Percentiles rank a stretch among this genome's conserved stretches.
Conservation (phyloP, 2,113 vertebrate genomes). For the Rhinichthys klamathensis region DNA sequence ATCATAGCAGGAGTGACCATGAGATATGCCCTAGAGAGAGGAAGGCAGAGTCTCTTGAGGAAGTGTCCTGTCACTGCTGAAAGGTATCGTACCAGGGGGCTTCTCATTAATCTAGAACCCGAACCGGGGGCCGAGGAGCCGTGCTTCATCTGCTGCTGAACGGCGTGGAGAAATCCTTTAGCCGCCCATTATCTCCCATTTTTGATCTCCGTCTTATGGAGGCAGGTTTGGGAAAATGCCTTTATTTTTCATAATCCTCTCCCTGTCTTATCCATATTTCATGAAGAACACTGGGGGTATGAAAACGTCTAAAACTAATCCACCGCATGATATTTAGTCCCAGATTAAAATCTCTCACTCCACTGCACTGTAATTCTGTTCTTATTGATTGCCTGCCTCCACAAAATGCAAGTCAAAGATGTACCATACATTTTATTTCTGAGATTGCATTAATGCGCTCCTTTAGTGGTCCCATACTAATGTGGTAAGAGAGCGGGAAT, state of each 20-base stretch:
- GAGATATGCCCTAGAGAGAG: slow-evolving; percentile 61
- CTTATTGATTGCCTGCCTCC: slow-evolving; percentile 75
- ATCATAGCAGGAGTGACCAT: slow-evolving; percentile 61
- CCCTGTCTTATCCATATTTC: slow-evolving; percentile 81
- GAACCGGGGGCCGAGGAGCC: slow-evolving; percentile 62
- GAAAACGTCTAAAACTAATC: slow-evolving; percentile 81
- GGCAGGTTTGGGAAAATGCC: slow-evolving; percentile 67
- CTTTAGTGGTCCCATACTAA: slow-evolving; percentile 58
- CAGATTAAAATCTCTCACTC: slow-evolving; percentile 82
- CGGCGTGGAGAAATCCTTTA: slow-evolving; percentile 66
- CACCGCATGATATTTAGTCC: slow-evolving; percentile 83
- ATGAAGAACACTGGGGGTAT: slow-evolving; percentile 79
- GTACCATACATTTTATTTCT: slow-evolving; percentile 69
- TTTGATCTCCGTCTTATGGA: slow-evolving; percentile 68
- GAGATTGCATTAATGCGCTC: slow-evolving; percentile 59
- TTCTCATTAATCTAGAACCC: slow-evolving; percentile 76
- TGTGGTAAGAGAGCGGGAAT: slow-evolving; percentile 38
- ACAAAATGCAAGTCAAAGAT: slow-evolving; percentile 75
- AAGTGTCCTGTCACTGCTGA: slow-evolving; percentile 64
- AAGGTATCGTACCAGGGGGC: slow-evolving; percentile 70
- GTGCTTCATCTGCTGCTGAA: slow-evolving; percentile 65
- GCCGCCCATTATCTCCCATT: slow-evolving; percentile 70
- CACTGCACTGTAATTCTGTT: slow-evolving; percentile 76
- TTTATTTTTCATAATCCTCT: slow-evolving; percentile 77
- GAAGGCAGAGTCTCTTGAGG: slow-evolving; percentile 63